Evolutionary conservation across 2,888 invertebrate genomes (phyloP), one percentile per base, ranked within the genome.

Genomic region (Tenthredo mesomela): DNA sequence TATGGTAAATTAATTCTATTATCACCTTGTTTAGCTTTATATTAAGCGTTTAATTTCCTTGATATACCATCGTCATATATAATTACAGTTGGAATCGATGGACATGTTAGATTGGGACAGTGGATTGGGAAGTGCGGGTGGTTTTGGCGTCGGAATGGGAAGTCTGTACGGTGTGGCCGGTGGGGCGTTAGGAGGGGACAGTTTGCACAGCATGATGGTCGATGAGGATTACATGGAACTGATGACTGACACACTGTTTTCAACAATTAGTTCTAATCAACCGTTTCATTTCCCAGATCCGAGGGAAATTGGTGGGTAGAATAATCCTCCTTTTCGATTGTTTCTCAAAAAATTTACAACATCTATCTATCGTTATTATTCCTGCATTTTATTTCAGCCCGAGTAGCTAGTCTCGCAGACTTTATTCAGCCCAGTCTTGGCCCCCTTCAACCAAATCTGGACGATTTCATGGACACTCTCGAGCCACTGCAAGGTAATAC

Each of bases 391-490:
- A 89, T 94, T 94, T 61, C 93, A 97, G 97, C 97, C 82, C 96
- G 97, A 93, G 97, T 96, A 88, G 97, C 98, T 84, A 97, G 97
- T 90, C 95, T 97, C 92, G 98, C 99, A 78, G 99, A 99, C 94
- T 98, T 99, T 92, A 99, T 99, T 93, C 99, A 99, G 94, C 99
- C 99, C 83, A 99, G 99, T 92, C 95, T 99, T 91, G 97, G 98
- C 65, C 98, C 99, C 84, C 94, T 99, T 86, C 99, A 99, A 94
- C 99, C 99, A 87, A 98, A 98, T 94, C 95, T 99, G 91, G 98
- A 98, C 92, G 98, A 98, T 94, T 98, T 98, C 94, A 98, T 98
- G 97, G 98, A 98, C 91, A 97, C 97, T 87, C 94, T 98, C 93
- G 97, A 98, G 93, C 97, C 97, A 9, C 94, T 97, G 87, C 97